Evolutionary conservation across 1,140 invertebrate species (phyloP), one percentile per base, ranked within the genome.

Genomic region (Microvelia longipes): DNA sequence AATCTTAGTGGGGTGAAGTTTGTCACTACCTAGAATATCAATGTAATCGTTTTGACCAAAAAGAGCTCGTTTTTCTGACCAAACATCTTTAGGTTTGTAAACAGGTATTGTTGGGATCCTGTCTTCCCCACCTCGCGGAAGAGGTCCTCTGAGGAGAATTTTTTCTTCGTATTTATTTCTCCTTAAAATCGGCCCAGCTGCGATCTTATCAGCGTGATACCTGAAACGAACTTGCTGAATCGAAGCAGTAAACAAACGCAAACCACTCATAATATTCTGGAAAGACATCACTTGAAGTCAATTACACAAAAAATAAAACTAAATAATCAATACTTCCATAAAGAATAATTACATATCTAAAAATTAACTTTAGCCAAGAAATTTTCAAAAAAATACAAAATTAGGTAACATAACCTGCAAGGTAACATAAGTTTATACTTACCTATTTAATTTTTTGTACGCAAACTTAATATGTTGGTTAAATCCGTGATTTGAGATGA

Each of bases 1-100:
- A n/a, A 92, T 85, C 76, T 84, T 87, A 0, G 88, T 87, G 0
- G 93, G 93, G 80, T 93, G 88, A 28, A 97, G 72, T 13, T 85
- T 83, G 66, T 89, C 88, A 77, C 88, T 86, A 1, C 94, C 94
- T 67, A 97, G 81, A 68, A 97, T 96, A 80, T 97, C 94, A 69
- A 98, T 96, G 76, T 96, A 97, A 81, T 98, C 94, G 83, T 98
- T 98, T 78, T 97, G 94, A 1, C 94, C 94, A 82, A 93, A 95
- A 0, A 94, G 76, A 13, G 93, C 92, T 77, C 85, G 84, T 73
- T 87, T 88, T 74, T 87, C 81, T 13, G 77, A 75, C 94, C 94
- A 98, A 0, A 76, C 70, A 80, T 94, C 84, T 74, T 81, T 85
- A 0, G 90, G 90, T 71, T 83, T 75, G 80, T 92, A 93, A 30